phyloP scores from a whole-genome alignment of 1,140 invertebrate genomes.

The Stegodyphus dumicola region DNA sequence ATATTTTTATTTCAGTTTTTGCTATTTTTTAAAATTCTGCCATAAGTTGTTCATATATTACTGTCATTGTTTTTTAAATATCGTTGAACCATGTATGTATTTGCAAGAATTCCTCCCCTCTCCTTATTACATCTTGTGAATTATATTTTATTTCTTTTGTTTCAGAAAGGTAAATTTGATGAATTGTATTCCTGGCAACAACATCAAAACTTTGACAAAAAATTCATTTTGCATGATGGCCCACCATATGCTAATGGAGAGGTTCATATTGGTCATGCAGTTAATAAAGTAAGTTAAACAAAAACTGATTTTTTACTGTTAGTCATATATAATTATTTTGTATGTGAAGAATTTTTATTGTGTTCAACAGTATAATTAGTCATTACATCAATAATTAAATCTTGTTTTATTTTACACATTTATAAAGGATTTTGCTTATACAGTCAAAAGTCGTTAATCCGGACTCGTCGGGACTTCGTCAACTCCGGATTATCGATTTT shows the following conservation, averaged over 20 bases:
- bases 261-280: conserved; percentile 96
- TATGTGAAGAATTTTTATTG: no score
- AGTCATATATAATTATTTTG: no score
- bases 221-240: conserved; percentile 96
- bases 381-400: no score
- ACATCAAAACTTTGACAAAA: conserved; percentile 73
- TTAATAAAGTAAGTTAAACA: conserved; percentile 77
- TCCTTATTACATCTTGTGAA: conserved; percentile 3
- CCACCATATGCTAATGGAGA: conserved; percentile 99
- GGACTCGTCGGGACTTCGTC: no score
- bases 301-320: background rate
- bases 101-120: background rate
- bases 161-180: conserved; percentile 78
- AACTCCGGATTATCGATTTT: no score
- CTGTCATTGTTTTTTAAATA: background rate
- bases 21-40: no score
- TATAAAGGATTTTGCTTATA: no score
- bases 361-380: no score
- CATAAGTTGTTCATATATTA: no score
- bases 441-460: no score
- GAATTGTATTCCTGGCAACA: conserved; percentile 87
- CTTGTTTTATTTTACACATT: no score
- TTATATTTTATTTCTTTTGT: conserved; percentile 34
- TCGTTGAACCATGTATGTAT: background rate
- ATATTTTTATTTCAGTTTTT: no score